Percentiles rank a stretch among this genome's conserved stretches.
Evolutionary conservation across 2,888 invertebrate genomes (phyloP).

Genomic region (Athalia rosae): DNA sequence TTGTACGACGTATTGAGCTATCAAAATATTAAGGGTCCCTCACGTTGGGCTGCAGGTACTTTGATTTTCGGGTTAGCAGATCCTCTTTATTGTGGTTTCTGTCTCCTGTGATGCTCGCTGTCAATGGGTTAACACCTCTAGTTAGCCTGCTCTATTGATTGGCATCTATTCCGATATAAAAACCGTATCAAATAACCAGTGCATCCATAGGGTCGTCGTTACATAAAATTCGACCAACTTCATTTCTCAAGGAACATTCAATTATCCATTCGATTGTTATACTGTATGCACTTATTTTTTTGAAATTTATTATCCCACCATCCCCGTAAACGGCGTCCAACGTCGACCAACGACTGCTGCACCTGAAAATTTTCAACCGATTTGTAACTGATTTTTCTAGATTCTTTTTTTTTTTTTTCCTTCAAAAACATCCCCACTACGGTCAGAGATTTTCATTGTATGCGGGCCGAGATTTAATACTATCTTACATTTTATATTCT

Average conservation of each 20-base stretch:
- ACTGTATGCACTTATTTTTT: not conserved
- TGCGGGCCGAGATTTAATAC: not conserved
- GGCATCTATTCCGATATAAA: not conserved
- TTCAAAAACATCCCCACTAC: not conserved
- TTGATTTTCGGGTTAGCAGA: constrained; percentile 50
- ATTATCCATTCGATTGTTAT: not conserved
- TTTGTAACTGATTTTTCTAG: constrained; percentile 26
- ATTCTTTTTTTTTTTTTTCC: not conserved
- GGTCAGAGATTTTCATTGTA: constrained; percentile 2
- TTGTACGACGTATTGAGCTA: constrained; percentile 70
- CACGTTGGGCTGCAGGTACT: constrained; percentile 57
- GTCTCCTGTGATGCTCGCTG: constrained; percentile 25
- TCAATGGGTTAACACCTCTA: constrained; percentile 44
- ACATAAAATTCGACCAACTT: not conserved
- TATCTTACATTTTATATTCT: constrained; percentile 17
- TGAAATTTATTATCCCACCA: not conserved
- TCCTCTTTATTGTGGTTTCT: constrained; percentile 44
- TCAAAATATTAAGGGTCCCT: constrained; percentile 70
- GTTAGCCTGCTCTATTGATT: constrained; percentile 39
- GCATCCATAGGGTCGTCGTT: no score
- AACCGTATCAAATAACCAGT: not conserved
- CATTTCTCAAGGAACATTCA: not conserved
- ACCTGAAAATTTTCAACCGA: not conserved
- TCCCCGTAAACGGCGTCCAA: not conserved
- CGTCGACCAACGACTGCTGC: not conserved